These are phyloP conservation scores for Parauchenoglanis punctatus DNA, from an alignment of 2,797 vertebrate species.

Conservation along the genomic window DNA sequence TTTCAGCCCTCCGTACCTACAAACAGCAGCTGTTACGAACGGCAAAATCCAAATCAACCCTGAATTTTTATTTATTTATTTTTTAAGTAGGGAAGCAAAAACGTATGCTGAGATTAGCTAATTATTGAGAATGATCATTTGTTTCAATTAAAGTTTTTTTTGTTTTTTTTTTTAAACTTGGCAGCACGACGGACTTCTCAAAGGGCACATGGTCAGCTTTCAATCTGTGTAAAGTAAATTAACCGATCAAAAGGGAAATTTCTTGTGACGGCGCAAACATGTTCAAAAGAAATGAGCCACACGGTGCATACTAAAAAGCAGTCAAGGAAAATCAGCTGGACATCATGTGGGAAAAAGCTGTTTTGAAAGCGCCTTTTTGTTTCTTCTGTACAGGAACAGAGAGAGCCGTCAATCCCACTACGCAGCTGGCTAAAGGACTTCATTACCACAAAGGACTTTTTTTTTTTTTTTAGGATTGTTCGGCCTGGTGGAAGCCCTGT, in stretches of 20 bases:
- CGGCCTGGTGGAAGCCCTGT: not conserved
- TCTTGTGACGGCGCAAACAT: not conserved
- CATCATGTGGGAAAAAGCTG: conserved; percentile 27
- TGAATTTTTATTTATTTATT: not conserved
- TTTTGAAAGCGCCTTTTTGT: conserved; percentile 28
- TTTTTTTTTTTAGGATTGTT: not conserved
- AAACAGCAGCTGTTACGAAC: not conserved
- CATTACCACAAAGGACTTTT: conserved; percentile 12
- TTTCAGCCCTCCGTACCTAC: not conserved
- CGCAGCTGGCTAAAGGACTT: conserved; percentile 2
- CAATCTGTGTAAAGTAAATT: not conserved
- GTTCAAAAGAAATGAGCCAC: not conserved
- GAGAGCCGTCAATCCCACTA: conserved; percentile 3
- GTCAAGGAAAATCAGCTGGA: conserved; percentile 18
- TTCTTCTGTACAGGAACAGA: conserved; percentile 3
- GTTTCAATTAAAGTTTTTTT: conserved; percentile 9
- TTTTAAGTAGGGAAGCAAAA: not conserved
- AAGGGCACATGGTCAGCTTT: not conserved
- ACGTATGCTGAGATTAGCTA: not conserved
- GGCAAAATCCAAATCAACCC: not conserved
- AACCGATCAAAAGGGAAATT: not conserved
- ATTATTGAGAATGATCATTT: not conserved
- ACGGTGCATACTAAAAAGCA: not conserved
- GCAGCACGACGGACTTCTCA: not conserved
- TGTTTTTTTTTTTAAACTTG: no score